Percentiles rank a stretch among this genome's conserved stretches.
These are phyloP conservation scores for Caenorhabditis parvicauda DNA, from an alignment of 2,888 invertebrate genomes.

Conservation along the genomic window DNA sequence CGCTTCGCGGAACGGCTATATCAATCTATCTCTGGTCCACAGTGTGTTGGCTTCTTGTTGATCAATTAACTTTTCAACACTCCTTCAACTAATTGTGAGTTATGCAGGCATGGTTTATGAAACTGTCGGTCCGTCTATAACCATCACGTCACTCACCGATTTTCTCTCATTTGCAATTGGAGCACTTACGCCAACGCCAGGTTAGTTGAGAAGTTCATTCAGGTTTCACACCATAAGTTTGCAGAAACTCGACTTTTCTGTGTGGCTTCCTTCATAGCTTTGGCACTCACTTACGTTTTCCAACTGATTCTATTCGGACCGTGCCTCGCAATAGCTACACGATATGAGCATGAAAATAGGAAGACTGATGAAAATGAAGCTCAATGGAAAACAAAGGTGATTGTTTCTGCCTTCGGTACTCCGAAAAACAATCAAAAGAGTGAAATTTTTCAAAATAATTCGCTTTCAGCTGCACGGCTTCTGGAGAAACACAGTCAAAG, in stretches of 20 bases:
- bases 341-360: constrained; percentile 44
- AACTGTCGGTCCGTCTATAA: constrained; percentile 59
- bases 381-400: constrained; percentile 35
- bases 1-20: too few species aligned
- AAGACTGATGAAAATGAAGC: constrained; percentile 16
- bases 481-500: constrained; percentile 32
- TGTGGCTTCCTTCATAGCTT: constrained; percentile 58
- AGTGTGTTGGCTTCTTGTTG: neutral
- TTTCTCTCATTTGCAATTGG: constrained; percentile 61
- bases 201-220: constrained; percentile 13
- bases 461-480: constrained; percentile 32
- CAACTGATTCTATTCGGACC: constrained; percentile 58
- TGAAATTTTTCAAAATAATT: too few species aligned
- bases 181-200: constrained; percentile 60
- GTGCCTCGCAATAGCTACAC: constrained; percentile 49
- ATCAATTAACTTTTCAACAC: neutral
- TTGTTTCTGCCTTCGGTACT: neutral
- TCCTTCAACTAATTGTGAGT: neutral
- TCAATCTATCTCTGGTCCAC: too few species aligned
- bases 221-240: constrained; percentile 10
- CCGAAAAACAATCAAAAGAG: neutral
- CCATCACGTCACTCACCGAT: constrained; percentile 62
- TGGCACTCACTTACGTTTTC: constrained; percentile 54
- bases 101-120: constrained; percentile 49
- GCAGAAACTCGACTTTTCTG: constrained; percentile 60